phyloP scores from a whole-genome alignment of 2,797 vertebrate genomes.

The Nannoperca obscura region DNA sequence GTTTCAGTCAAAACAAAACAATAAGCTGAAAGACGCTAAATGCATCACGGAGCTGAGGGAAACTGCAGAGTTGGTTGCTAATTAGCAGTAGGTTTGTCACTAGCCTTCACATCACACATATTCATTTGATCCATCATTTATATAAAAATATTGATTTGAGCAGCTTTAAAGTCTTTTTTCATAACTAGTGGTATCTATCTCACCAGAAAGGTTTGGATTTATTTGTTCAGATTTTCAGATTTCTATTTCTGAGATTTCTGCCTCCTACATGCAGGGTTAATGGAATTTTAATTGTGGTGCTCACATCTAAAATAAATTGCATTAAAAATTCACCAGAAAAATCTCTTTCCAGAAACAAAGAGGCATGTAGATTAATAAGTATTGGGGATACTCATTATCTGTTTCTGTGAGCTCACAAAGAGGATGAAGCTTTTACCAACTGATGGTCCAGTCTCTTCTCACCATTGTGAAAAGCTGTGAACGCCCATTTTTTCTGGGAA shows the following conservation, averaged over 20 bases:
- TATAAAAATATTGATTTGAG: neutral
- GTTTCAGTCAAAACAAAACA: neutral
- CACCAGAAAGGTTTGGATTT: neutral
- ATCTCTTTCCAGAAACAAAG: neutral
- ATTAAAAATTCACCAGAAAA: neutral
- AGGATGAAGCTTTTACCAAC: neutral
- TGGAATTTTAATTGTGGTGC: no score
- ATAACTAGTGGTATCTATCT: neutral
- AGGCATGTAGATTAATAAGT: no score
- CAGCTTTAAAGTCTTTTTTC: neutral
- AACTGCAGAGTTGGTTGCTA: neutral
- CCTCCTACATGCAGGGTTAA: neutral
- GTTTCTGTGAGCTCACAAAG: neutral
- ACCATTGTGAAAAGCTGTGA: neutral
- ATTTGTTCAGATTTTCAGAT: constrained; percentile 2
- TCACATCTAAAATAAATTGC: neutral
- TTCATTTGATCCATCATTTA: neutral
- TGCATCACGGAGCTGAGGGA: neutral
- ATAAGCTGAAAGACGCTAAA: neutral
- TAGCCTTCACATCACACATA: neutral
- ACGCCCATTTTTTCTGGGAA: neutral
- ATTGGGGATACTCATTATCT: neutral
- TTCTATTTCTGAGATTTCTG: neutral
- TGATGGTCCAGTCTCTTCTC: neutral
- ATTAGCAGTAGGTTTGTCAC: no score